Percentiles rank a stretch among this genome's conserved stretches.
phyloP scores from a whole-genome alignment of 2,113 vertebrate species.

The Opisthocomus hoazin region DNA sequence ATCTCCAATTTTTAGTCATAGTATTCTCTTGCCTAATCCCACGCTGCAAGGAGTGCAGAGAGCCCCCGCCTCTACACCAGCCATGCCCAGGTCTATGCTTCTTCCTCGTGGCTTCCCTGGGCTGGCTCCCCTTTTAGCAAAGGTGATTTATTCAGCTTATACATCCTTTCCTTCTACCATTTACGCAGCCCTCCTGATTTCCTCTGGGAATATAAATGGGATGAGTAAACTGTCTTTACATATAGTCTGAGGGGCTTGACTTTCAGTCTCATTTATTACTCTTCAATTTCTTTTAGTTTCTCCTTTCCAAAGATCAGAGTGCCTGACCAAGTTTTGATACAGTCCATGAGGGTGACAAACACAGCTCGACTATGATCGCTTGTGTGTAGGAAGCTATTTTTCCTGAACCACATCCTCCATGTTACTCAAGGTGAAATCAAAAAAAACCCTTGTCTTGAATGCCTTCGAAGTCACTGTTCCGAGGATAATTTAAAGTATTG shows the following conservation, averaged over 20 bases:
- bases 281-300: neutral
- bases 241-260: neutral
- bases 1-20: neutral
- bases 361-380: neutral
- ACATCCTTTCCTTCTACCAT: neutral
- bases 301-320: neutral
- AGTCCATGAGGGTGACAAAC: neutral
- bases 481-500: neutral
- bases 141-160: neutral
- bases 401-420: neutral
- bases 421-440: neutral
- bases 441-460: neutral
- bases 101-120: neutral
- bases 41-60: rapidly evolving
- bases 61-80: neutral
- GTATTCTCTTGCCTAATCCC: neutral
- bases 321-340: neutral
- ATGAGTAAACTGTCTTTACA: neutral
- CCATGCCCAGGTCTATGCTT: neutral
- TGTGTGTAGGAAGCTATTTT: neutral
- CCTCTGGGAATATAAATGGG: neutral
- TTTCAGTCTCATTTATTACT: neutral
- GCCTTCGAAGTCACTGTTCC: neutral
- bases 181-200: neutral
- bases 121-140: neutral